Base-by-base conservation (phyloP, 2,113 vertebrate genomes). In the Elaphurus davidianus region DNA sequence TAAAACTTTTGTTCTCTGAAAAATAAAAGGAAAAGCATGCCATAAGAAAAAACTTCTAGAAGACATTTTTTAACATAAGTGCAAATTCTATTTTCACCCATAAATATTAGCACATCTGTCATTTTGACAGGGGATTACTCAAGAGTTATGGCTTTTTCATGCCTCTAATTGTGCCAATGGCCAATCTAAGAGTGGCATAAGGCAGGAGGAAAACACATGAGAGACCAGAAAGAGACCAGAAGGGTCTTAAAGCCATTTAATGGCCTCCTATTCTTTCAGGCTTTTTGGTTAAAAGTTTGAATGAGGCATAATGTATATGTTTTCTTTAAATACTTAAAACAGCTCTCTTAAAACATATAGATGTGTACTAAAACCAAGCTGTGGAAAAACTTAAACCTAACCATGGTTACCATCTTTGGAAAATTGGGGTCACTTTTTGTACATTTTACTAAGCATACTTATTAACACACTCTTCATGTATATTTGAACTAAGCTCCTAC, bases 321-420 rank as follows among this genome's bases (percentile, higher is more conserved):
- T 89, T 95, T 90, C 28, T 79, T 95, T 76, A 90, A 97, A 62
- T 78, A 78, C n/a, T 96, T 95, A 45, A 54, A 81, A 79, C 21
- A 78, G 87, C 45, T 95, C 36, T 79, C 86, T 7, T 81, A 47
- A 96, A 62, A 78, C 45, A 92, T 30, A 86, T 13, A 60, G 11
- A 78, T 93, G 6, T 60, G 16, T 62, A 85, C 33, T 54, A 79
- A 92, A 89, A 50, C 28, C 28, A 91, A 93, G 60, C 90, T 71
- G 60, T 78, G 30, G 54, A 43, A 55, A 62, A 90, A 86, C n/a
- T 94, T 36, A 40, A 67, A 91, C 11, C 13, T 79, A 84, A 9
- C 17, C 55, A 59, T 62, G 27, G 55, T 54, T 55, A 96, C 15
- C 82, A 76, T 52, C 30, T 64, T 76, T 98, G 59, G 23, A 95